Percentiles rank a stretch among this genome's conserved stretches.
These are phyloP conservation scores for Sylvicola cinctus DNA, from an alignment of 2,888 invertebrate genomes.

Conservation along the genomic window DNA sequence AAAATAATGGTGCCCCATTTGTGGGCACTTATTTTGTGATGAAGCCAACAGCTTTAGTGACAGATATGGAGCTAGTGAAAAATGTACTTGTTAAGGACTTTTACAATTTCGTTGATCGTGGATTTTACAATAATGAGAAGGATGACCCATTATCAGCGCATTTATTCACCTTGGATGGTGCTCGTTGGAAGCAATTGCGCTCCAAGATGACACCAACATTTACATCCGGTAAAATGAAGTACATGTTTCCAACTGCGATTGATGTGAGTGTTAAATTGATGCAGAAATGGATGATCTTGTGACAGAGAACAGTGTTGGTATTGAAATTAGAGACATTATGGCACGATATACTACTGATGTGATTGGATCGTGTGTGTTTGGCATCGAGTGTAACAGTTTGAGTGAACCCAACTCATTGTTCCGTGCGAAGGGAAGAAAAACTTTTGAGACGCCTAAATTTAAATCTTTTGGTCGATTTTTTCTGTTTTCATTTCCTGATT, in stretches of 20 bases:
- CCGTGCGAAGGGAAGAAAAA: conserved; percentile 10
- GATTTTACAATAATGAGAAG: conserved; percentile 2
- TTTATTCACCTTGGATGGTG: background rate
- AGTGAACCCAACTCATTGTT: conserved; percentile 20
- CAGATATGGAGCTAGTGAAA: conserved; percentile 10
- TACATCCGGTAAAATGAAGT: conserved; percentile 2
- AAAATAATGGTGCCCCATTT: conserved; percentile 12
- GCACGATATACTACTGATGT: conserved; percentile 12
- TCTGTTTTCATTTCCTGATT: background rate
- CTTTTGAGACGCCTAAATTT: conserved; percentile 1
- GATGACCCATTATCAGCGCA: conserved; percentile 3
- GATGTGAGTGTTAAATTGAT: background rate
- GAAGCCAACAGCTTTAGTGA: conserved; percentile 10
- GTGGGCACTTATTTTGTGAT: conserved; percentile 16
- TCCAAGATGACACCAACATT: conserved; percentile 1
- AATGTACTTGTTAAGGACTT: conserved; percentile 14
- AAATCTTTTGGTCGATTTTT: background rate
- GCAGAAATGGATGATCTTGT: background rate
- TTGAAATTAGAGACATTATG: conserved; percentile 5
- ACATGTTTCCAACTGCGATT: background rate
- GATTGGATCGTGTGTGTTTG: conserved; percentile 21
- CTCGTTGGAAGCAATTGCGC: background rate
- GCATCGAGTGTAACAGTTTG: conserved; percentile 18
- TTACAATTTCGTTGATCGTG: conserved; percentile 11
- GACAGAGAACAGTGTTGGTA: background rate